These are phyloP conservation scores for Nomada fabriciana DNA, from an alignment of 2,888 invertebrate species.

Conservation along the genomic window DNA sequence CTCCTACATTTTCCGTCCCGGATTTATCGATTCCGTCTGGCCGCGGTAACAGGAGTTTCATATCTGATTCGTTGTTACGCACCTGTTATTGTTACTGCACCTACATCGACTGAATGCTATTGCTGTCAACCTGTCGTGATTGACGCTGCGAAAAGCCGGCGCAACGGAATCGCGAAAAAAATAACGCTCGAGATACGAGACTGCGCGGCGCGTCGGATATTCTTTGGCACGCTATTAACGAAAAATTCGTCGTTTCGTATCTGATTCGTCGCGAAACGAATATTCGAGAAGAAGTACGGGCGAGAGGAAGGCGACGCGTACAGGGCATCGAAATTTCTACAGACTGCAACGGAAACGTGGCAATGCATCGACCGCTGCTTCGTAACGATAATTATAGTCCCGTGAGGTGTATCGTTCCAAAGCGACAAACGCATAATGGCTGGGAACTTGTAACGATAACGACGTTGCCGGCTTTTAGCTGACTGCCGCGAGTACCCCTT, in stretches of 20 bases:
- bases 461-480: conserved; percentile 36
- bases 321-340: not conserved
- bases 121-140: conserved; percentile 59
- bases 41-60: conserved; percentile 60
- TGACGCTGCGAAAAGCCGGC: conserved; percentile 49
- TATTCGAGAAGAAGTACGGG: not conserved
- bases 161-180: conserved; percentile 58
- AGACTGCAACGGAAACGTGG: conserved; percentile 5
- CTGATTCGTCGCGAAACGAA: not conserved
- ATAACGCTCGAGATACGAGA: conserved; percentile 44
- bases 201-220: not conserved
- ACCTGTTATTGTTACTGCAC: conserved; percentile 64
- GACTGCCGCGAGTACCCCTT: not conserved
- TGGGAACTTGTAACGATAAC: conserved; percentile 53
- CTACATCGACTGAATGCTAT: conserved; percentile 55
- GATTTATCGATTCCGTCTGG: conserved; percentile 57
- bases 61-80: conserved; percentile 70
- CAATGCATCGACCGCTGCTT: conserved; percentile 34
- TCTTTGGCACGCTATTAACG: conserved; percentile 4
- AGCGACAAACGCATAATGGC: conserved; percentile 27
- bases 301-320: not conserved
- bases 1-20: conserved; percentile 34
- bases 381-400: conserved; percentile 24
- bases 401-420: conserved; percentile 26
- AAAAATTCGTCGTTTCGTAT: too few relatives aligned